Percentiles rank a stretch among this genome's conserved stretches.
Conservation (phyloP, 2,888 invertebrate species). For the Drosophila anomalipes region DNA sequence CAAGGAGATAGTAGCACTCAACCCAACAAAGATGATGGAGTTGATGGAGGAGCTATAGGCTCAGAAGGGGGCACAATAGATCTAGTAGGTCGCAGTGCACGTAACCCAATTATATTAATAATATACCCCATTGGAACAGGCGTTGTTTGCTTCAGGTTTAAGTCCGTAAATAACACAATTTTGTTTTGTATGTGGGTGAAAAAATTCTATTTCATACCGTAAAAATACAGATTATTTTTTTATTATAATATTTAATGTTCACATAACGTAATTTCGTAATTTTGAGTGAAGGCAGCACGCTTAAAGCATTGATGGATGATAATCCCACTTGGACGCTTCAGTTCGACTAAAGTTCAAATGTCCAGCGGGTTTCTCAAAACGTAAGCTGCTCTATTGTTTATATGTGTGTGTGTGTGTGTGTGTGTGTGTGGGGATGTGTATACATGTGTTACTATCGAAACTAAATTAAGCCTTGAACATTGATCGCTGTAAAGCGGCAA, state of each 20-base stretch:
- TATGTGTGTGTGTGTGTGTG: constrained; percentile 12
- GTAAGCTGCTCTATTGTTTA: constrained; percentile 36
- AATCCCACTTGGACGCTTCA: constrained; percentile 17
- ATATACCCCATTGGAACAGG: background rate
- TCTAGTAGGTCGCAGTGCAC: no score
- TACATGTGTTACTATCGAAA: constrained; percentile 40
- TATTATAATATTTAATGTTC: constrained; percentile 54
- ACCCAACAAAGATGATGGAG: no score
- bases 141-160: background rate
- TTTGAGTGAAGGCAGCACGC: constrained; percentile 64
- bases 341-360: constrained; percentile 37
- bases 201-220: constrained; percentile 70
- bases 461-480: constrained; percentile 45
- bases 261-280: constrained; percentile 67
- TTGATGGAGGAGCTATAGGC: no score
- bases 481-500: constrained; percentile 33
- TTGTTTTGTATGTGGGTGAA: constrained; percentile 55
- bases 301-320: constrained; percentile 1
- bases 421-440: constrained; percentile 6
- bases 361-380: background rate
- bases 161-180: background rate
- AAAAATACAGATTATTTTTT: constrained; percentile 53
- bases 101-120: no score
- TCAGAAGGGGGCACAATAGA: no score
- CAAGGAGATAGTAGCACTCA: no score